Base-by-base conservation (phyloP, 2,888 invertebrate genomes). In the Ormia ochracea region DNA sequence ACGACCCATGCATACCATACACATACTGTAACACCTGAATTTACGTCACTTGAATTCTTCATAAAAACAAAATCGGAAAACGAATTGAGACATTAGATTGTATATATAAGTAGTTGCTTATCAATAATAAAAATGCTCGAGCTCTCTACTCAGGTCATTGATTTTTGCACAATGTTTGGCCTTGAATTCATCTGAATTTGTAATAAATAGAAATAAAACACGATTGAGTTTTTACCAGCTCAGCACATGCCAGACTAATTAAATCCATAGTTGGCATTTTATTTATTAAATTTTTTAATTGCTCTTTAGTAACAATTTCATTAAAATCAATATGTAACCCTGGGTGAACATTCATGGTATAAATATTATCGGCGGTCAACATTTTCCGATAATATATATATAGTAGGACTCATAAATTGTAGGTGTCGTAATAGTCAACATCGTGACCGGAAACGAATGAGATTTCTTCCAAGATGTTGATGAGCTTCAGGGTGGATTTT, bases 391-490 rank as follows among this genome's bases (percentile, higher is more conserved):
- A 81, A 82, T 82, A 83, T 82, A 79, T 81, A 75, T 74, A 58
- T 63, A 82, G 81, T 81, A 66, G 77, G 84, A 82, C 85, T 87
- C 87, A 87, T 87, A 87, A 87, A 65, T 84, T 81, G 58, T 83
- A 88, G 12, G 88, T 87, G 83, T 87, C 86, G 43, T 89, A 86
- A 82, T 87, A 88, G 83, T 89, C 89, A 50, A 88, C 86, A 74
- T 88, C 89, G 69, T 88, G 88, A 2, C 88, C 88, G 31, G 88
- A 88, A 4, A 87, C 87, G 54, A 88, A 88, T 17, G 87, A 85
- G 58, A 84, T 85, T 65, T 84, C 75, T 81, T 88, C 86, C 81
- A 88, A 82, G 31, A 89, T 88, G 70, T 86, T 88, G 63, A 88
- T 86, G 41, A 88, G 82, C 66, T 87, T 86, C 1, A 87, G 83